A percentile compares a stretch with the other conserved stretches of the same genome.
Evolutionary conservation across 2,888 invertebrate genomes (phyloP).

Genomic region (Dryocosmus kuriphilus): DNA sequence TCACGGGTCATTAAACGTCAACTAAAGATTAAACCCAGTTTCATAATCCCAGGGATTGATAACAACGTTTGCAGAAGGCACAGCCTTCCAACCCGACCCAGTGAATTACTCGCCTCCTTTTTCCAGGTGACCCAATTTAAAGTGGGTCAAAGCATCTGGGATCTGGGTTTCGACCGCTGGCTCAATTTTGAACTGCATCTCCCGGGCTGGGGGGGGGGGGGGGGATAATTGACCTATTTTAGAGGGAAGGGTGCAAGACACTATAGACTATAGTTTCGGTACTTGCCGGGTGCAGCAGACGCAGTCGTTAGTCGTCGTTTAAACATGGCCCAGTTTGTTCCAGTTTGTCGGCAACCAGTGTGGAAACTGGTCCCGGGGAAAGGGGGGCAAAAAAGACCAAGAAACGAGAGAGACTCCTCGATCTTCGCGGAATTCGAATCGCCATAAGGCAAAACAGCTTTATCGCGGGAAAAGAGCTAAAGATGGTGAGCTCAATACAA

Average conservation of each 20-base stretch:
- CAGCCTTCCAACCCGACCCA: not conserved
- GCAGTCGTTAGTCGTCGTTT: conserved; percentile 41
- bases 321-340: conserved; percentile 43
- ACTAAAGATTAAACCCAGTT: not conserved
- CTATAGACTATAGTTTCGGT: conserved; percentile 10
- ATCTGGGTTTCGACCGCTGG: conserved; percentile 32
- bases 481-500: conserved; percentile 41
- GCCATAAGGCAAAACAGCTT: conserved; percentile 44
- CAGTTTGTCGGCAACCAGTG: conserved; percentile 2
- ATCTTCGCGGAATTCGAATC: conserved; percentile 49
- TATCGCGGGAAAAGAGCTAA: conserved; percentile 13
- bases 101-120: conserved; percentile 29
- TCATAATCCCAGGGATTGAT: conserved; percentile 3
- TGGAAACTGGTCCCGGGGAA: conserved; percentile 37
- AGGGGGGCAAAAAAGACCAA: conserved; percentile 6
- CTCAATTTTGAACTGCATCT: conserved; percentile 29
- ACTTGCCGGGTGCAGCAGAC: conserved; percentile 20
- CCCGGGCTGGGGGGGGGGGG: conserved; percentile 1
- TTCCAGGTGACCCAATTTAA: conserved; percentile 34
- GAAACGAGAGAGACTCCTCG: conserved; percentile 5
- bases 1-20: not conserved
- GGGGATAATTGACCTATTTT: conserved; percentile 27
- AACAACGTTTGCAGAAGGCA: not conserved
- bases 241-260: conserved; percentile 14
- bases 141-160: conserved; percentile 34